These are phyloP conservation scores for Pseudeuparius sepicola DNA, from an alignment of 2,888 invertebrate genomes.

Conservation along the genomic window DNA sequence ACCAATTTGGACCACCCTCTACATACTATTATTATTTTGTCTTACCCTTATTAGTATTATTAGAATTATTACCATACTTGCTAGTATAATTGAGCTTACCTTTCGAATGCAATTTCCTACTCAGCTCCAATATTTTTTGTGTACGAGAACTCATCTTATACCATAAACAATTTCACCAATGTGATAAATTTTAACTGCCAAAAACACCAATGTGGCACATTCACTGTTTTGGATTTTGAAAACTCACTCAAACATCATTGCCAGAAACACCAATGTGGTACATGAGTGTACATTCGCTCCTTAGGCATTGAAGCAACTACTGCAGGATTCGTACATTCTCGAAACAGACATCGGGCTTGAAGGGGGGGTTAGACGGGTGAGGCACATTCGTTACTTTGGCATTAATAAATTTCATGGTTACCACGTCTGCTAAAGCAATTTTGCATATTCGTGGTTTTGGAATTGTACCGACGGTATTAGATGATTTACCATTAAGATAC, in stretches of 20 bases:
- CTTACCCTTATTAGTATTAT: too few relatives aligned
- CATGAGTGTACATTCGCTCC: background rate
- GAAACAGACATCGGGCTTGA: background rate
- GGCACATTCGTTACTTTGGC: conserved; percentile 1
- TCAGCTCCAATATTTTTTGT: too few relatives aligned
- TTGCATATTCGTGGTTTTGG: conserved; percentile 1
- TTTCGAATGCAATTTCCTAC: too few relatives aligned
- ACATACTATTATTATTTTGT: too few relatives aligned
- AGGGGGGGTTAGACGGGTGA: too few relatives aligned
- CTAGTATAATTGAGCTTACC: too few relatives aligned
- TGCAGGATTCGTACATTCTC: background rate
- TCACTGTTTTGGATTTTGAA: too few relatives aligned
- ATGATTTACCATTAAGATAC: too few relatives aligned
- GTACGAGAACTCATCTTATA: too few relatives aligned
- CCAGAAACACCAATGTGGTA: conserved; percentile 2
- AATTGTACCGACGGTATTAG: conserved; percentile 1
- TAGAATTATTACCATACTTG: too few relatives aligned
- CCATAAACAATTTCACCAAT: too few relatives aligned
- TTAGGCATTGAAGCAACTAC: background rate
- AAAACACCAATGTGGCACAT: background rate
- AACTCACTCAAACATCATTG: background rate
- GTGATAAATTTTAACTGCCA: background rate
- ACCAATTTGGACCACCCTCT: too few relatives aligned
- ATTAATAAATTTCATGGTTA: background rate
- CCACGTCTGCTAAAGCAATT: background rate